These are phyloP conservation scores for Erithacus rubecula DNA, from an alignment of 2,797 vertebrate genomes.

Conservation along the genomic window DNA sequence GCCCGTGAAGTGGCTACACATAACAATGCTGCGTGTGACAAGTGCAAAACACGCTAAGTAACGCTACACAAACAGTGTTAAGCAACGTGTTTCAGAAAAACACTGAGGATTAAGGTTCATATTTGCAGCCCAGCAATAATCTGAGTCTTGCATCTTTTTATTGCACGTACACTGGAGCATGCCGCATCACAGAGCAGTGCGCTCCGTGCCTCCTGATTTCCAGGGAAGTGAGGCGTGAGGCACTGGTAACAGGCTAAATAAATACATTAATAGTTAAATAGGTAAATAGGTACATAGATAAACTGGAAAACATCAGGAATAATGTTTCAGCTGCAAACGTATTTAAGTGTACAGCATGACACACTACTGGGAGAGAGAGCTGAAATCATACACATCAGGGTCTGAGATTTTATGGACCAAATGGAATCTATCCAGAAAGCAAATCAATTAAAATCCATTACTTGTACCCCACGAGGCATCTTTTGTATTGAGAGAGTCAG, in stretches of 20 bases:
- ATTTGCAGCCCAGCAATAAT: not conserved
- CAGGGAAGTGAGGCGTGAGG: not conserved
- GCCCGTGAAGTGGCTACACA: fast-evolving
- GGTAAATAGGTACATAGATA: too few relatives aligned
- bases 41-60: not conserved
- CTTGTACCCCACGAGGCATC: not conserved
- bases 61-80: fast-evolving
- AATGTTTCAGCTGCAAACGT: not conserved
- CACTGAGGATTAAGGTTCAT: not conserved
- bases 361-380: not conserved
- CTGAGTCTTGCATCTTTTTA: not conserved
- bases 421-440: constrained; percentile 11
- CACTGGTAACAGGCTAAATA: too few relatives aligned
- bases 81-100: not conserved
- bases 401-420: not conserved
- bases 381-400: not conserved
- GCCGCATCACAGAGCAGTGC: not conserved
- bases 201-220: not conserved
- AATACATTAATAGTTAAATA: too few relatives aligned
- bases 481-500: not conserved
- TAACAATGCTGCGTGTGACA: not conserved
- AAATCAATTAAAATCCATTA: constrained; percentile 47
- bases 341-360: not conserved
- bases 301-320: not conserved
- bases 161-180: not conserved